A percentile compares a stretch with the other conserved stretches of the same genome.
Conservation (phyloP, 2,113 vertebrate genomes). For the Phyllostomus discolor region DNA sequence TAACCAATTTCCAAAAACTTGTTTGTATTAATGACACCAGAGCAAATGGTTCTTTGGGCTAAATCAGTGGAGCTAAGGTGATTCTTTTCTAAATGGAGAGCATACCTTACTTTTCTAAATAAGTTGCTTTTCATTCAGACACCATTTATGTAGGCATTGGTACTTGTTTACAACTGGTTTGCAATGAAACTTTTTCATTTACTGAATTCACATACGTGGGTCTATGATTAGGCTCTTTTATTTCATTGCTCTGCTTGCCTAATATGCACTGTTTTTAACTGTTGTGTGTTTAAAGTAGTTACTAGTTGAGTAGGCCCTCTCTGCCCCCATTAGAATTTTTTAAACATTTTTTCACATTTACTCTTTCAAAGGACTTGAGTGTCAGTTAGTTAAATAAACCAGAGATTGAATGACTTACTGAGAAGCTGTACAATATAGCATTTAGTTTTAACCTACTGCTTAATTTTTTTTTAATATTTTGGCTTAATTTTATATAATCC, state of each 20-base stretch:
- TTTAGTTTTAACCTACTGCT: not conserved
- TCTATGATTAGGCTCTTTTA: not conserved
- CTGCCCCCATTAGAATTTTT: not conserved
- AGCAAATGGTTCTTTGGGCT: not conserved
- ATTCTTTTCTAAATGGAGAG: not conserved
- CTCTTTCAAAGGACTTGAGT: not conserved
- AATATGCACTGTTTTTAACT: not conserved
- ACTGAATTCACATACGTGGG: not conserved
- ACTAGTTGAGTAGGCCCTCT: not conserved
- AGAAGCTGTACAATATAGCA: not conserved
- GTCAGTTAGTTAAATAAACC: not conserved
- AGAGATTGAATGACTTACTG: not conserved
- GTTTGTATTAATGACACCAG: not conserved
- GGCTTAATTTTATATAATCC: not conserved
- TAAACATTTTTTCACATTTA: not conserved
- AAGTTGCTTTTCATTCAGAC: not conserved
- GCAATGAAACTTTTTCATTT: not conserved
- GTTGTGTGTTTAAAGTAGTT: not conserved
- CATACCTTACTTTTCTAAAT: slow-evolving; percentile 5
- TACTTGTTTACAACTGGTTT: not conserved
- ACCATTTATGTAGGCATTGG: not conserved
- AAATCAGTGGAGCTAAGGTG: not conserved
- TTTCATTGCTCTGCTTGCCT: not conserved
- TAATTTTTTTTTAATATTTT: not conserved
- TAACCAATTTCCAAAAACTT: not conserved